Conservation (phyloP, 2,888 invertebrate genomes). For the Yponomeuta cagnagella region DNA sequence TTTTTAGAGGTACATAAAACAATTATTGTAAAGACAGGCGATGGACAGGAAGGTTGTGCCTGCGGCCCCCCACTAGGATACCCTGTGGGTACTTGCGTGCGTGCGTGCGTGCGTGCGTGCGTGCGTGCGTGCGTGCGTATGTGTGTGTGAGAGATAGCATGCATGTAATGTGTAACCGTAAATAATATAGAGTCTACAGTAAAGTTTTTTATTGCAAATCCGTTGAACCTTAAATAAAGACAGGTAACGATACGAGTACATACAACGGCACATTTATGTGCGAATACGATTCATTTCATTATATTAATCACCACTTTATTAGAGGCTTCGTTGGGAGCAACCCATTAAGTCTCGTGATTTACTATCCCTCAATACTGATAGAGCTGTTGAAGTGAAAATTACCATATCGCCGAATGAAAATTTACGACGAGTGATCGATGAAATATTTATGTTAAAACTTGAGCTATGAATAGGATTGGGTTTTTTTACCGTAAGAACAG, state of each 20-base stretch:
- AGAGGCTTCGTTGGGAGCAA: background rate
- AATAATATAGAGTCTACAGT: too few species aligned
- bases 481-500: too few species aligned
- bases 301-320: conserved; percentile 6
- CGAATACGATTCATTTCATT: conserved; percentile 11
- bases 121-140: too few species aligned
- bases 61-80: too few species aligned
- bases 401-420: background rate
- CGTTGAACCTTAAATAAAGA: background rate
- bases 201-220: background rate
- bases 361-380: background rate
- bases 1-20: too few species aligned
- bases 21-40: too few species aligned
- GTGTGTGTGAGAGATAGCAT: too few species aligned
- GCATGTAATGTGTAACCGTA: too few species aligned
- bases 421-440: conserved; percentile 8
- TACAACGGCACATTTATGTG: background rate
- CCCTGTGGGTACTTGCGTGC: too few species aligned
- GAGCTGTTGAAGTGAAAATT: conserved; percentile 3
- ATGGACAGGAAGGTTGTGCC: too few species aligned
- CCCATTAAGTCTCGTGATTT: conserved; percentile 3
- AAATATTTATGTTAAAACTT: background rate
- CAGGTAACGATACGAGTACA: background rate
- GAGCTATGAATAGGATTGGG: background rate
- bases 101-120: too few species aligned